Conservation (phyloP, 2,113 vertebrate genomes). For the Acanthochromis polyacanthus region DNA sequence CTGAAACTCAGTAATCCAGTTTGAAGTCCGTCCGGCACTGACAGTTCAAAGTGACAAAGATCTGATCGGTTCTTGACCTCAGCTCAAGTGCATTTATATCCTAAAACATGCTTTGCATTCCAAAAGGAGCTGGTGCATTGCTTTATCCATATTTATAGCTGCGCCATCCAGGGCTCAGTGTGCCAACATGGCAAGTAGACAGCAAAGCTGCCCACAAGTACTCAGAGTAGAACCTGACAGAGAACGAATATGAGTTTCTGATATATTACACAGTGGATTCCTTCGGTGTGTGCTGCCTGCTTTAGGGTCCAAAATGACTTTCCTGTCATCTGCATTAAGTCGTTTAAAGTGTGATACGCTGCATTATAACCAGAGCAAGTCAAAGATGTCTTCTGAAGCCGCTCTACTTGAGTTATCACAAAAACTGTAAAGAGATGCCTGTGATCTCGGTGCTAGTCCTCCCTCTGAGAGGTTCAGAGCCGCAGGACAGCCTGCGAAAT, state of each 20-base stretch:
- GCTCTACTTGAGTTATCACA: constrained; percentile 35
- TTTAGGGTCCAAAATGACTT: neutral
- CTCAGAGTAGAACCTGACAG: constrained; percentile 7
- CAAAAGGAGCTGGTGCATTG: constrained; percentile 13
- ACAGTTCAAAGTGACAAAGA: constrained; percentile 11
- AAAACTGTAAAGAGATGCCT: constrained; percentile 37
- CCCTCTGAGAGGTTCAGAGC: constrained; percentile 14
- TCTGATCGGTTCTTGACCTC: constrained; percentile 19
- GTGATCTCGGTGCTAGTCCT: constrained; percentile 20
- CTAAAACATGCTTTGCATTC: constrained; percentile 28
- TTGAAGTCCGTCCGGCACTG: neutral
- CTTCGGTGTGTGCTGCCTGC: constrained; percentile 3
- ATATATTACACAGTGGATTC: neutral
- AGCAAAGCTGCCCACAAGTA: constrained; percentile 21
- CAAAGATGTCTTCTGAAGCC: constrained; percentile 24
- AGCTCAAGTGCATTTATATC: constrained; percentile 3
- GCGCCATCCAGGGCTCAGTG: constrained; percentile 22
- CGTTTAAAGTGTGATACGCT: neutral
- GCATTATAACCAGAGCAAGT: constrained; percentile 2
- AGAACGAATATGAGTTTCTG: neutral
- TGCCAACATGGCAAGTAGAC: constrained; percentile 26
- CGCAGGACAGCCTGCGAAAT: constrained; percentile 46
- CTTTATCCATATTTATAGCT: constrained; percentile 44
- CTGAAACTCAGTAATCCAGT: neutral
- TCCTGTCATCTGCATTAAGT: constrained; percentile 11